Conservation (phyloP, 2,888 invertebrate genomes). For the Eupithecia centaureata region DNA sequence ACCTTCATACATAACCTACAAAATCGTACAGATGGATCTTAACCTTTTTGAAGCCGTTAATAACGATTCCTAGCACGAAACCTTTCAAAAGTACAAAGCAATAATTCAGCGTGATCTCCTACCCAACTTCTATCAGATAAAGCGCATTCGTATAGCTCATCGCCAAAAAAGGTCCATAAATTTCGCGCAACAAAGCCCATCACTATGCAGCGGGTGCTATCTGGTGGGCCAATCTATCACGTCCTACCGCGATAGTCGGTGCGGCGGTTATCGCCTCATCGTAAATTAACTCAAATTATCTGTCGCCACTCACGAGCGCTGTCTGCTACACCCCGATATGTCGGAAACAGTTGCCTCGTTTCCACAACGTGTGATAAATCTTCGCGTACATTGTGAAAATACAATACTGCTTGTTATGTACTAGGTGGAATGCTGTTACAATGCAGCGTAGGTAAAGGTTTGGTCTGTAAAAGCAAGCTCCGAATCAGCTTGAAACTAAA, state of each 20-base stretch:
- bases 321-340: conserved; percentile 39
- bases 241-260: conserved; percentile 47
- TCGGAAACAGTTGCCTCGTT: conserved; percentile 41
- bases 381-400: conserved; percentile 18
- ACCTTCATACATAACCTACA: neutral
- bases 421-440: conserved; percentile 6
- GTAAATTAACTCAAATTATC: conserved; percentile 74
- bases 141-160: conserved; percentile 29
- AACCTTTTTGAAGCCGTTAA: conserved; percentile 4
- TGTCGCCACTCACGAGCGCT: conserved; percentile 49
- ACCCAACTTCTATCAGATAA: conserved; percentile 33
- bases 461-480: neutral
- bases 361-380: conserved; percentile 40
- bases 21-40: neutral
- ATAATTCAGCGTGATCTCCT: conserved; percentile 18
- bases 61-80: conserved; percentile 4
- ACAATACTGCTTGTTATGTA: conserved; percentile 14
- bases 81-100: conserved; percentile 4
- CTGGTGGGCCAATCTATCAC: conserved; percentile 63
- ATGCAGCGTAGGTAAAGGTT: conserved; percentile 7
- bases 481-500: neutral
- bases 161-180: conserved; percentile 36
- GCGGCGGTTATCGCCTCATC: conserved; percentile 61
- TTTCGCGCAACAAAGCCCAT: conserved; percentile 43
- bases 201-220: conserved; percentile 50